Percentiles rank a stretch among this genome's conserved stretches.
These are phyloP conservation scores for Helicolenus hilgendorfi DNA, from an alignment of 2,797 vertebrate genomes.

Conservation along the genomic window DNA sequence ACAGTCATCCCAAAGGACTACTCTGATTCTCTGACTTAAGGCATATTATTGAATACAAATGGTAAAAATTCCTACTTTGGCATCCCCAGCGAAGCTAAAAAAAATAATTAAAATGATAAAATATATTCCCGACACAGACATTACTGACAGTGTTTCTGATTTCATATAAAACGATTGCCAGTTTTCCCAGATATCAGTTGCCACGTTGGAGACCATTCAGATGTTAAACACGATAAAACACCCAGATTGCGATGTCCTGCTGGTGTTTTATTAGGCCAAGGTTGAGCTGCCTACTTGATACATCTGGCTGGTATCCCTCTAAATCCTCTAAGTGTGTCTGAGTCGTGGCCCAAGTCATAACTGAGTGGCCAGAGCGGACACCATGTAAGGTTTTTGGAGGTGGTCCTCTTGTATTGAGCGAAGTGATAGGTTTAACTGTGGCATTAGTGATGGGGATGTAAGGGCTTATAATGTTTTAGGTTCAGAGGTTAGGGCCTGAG, in stretches of 20 bases:
- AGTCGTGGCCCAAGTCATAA: slow-evolving; percentile 22
- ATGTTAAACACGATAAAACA: slow-evolving; percentile 39
- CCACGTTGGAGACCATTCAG: slow-evolving; percentile 23
- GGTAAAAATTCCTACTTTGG: neutral
- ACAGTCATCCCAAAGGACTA: neutral
- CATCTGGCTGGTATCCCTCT: slow-evolving; percentile 57
- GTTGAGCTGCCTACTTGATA: slow-evolving; percentile 45
- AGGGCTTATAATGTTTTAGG: slow-evolving; percentile 78
- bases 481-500: slow-evolving; percentile 79
- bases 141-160: neutral
- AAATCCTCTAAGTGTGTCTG: slow-evolving; percentile 71
- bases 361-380: neutral
- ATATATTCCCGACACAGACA: neutral
- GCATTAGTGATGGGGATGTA: slow-evolving; percentile 76
- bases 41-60: slow-evolving; percentile 17
- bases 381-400: slow-evolving; percentile 60
- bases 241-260: slow-evolving; percentile 11
- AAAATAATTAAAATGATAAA: neutral
- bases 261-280: slow-evolving; percentile 26
- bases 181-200: slow-evolving; percentile 17
- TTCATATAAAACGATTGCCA: neutral
- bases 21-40: slow-evolving; percentile 24
- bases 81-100: neutral
- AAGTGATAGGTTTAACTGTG: slow-evolving; percentile 68
- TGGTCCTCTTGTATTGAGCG: slow-evolving; percentile 57